phyloP scores from a whole-genome alignment of 2,113 vertebrate genomes.

The Capreolus pygargus region DNA sequence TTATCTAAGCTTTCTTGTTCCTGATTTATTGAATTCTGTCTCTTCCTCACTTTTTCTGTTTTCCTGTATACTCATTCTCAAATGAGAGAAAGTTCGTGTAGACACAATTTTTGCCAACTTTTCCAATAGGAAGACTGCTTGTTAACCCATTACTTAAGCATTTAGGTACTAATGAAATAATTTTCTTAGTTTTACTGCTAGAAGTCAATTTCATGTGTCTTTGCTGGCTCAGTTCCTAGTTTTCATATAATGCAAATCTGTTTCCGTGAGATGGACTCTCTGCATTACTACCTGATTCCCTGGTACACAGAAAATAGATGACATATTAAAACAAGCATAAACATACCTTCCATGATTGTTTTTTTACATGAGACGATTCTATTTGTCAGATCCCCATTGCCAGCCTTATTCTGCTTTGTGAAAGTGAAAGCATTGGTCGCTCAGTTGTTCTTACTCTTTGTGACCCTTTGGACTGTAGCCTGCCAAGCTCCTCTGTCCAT shows the following conservation, averaged over 20 bases:
- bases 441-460: background rate
- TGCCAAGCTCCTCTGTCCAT: background rate
- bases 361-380: background rate
- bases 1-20: background rate
- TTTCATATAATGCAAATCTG: background rate
- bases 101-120: background rate
- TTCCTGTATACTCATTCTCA: background rate
- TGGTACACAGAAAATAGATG: background rate
- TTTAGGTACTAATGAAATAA: background rate
- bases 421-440: background rate
- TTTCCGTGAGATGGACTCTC: conserved; percentile 19
- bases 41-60: background rate
- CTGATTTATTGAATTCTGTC: background rate
- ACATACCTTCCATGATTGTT: background rate
- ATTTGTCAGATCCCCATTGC: background rate
- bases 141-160: background rate
- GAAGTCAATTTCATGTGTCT: background rate
- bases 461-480: background rate
- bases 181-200: background rate
- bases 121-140: background rate
- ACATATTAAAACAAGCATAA: background rate
- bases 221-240: background rate
- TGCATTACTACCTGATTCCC: background rate
- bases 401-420: background rate
- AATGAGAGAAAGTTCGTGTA: background rate